These are phyloP conservation scores for Squalus acanthias DNA, from an alignment of 2,797 vertebrate genomes.

Conservation along the genomic window DNA sequence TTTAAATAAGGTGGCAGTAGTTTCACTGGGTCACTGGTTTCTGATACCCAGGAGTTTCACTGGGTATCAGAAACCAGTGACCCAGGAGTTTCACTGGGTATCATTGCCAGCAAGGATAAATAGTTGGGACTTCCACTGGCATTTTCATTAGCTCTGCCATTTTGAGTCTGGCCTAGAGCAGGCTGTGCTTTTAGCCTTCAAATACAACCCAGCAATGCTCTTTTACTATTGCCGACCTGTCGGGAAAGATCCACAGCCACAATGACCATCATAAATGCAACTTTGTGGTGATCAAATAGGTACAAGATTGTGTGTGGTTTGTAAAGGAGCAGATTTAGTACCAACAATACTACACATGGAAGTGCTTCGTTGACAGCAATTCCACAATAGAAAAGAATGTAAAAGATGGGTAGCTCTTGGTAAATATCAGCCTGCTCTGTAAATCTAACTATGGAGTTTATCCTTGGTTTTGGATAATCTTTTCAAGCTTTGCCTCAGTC, in stretches of 20 bases:
- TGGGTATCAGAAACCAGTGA: too few relatives aligned
- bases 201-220: not conserved
- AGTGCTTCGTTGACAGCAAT: not conserved
- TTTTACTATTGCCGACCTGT: not conserved
- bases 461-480: not conserved
- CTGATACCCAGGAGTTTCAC: not conserved
- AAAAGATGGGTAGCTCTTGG: not conserved
- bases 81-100: not conserved
- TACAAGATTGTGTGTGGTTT: not conserved
- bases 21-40: not conserved
- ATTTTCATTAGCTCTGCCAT: not conserved
- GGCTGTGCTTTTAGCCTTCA: not conserved
- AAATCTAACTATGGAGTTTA: not conserved
- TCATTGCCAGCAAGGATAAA: not conserved
- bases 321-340: not conserved
- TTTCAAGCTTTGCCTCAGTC: not conserved
- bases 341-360: not conserved
- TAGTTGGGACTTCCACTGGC: not conserved
- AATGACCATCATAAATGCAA: not conserved
- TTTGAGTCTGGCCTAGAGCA: not conserved
- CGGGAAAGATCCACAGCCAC: not conserved
- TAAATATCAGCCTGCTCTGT: not conserved
- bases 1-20: not conserved
- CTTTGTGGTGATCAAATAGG: not conserved
- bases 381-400: not conserved